phyloP scores from a whole-genome alignment of 2,797 vertebrate genomes.

The Tragelaphus oryx region DNA sequence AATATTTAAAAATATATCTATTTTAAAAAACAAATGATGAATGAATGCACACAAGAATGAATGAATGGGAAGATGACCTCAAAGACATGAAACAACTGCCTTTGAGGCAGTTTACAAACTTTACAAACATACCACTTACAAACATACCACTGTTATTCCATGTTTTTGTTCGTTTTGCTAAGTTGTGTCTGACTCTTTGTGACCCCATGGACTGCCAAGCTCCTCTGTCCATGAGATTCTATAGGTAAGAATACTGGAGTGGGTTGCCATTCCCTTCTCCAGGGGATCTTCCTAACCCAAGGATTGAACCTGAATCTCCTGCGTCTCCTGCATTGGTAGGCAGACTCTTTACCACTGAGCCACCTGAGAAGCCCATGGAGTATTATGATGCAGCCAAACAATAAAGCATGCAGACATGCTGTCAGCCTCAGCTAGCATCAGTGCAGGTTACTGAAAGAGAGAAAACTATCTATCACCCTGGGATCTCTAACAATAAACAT shows the following conservation, averaged over 20 bases:
- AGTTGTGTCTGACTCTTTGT: neutral
- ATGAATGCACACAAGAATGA: no score
- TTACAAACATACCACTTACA: neutral
- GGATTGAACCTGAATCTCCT: neutral
- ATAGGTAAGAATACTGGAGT: neutral
- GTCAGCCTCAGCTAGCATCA: neutral
- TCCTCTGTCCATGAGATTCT: neutral
- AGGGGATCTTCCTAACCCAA: neutral
- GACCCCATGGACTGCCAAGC: neutral
- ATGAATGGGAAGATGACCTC: no score
- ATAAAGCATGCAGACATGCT: neutral
- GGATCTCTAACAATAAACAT: neutral
- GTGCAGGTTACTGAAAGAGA: neutral
- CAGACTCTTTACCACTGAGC: neutral
- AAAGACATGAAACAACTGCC: no score
- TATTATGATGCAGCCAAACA: neutral
- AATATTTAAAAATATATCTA: no score
- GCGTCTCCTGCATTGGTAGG: neutral
- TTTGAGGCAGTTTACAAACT: neutral
- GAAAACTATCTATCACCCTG: neutral
- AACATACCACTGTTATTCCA: neutral
- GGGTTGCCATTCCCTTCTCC: neutral
- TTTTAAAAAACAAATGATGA: no score
- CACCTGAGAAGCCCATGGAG: neutral
- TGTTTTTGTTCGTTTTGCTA: neutral